A percentile compares a stretch with the other conserved stretches of the same genome.
Conservation (phyloP, 1,140 invertebrate species). For the Platyscapa corneri region DNA sequence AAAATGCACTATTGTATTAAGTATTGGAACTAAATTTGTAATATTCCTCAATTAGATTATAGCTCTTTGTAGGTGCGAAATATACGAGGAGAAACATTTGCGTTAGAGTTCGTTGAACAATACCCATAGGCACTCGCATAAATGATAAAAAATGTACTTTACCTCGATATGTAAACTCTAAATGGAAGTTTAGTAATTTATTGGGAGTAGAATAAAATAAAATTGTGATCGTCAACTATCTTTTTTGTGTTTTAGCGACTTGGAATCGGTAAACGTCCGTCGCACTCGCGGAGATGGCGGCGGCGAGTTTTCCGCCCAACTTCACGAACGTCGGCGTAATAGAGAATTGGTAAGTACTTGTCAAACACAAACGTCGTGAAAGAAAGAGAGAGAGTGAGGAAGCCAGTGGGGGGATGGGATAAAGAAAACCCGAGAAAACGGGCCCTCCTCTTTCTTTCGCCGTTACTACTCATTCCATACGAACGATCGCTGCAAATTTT, state of each 20-base stretch:
- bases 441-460: constrained; percentile 7
- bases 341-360: constrained; percentile 70
- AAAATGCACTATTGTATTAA: too few relatives aligned
- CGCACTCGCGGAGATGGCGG: constrained; percentile 68
- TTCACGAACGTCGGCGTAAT: constrained; percentile 72
- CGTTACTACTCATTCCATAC: background rate
- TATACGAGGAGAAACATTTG: too few relatives aligned
- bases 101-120: too few relatives aligned
- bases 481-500: constrained; percentile 2
- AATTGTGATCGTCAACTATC: background rate
- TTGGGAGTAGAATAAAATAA: background rate
- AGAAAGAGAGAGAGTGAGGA: too few relatives aligned
- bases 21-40: too few relatives aligned
- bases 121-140: too few relatives aligned
- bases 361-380: background rate
- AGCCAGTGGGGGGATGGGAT: background rate
- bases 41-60: too few relatives aligned
- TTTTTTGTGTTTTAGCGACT: constrained; percentile 59
- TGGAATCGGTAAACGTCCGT: constrained; percentile 61
- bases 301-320: constrained; percentile 72
- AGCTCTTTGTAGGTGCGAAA: too few relatives aligned
- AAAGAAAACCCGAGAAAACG: constrained; percentile 4
- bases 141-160: too few relatives aligned
- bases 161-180: too few relatives aligned
- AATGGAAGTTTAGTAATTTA: background rate